phyloP scores from a whole-genome alignment of 1,140 invertebrate genomes.

The Drosophila insularis region DNA sequence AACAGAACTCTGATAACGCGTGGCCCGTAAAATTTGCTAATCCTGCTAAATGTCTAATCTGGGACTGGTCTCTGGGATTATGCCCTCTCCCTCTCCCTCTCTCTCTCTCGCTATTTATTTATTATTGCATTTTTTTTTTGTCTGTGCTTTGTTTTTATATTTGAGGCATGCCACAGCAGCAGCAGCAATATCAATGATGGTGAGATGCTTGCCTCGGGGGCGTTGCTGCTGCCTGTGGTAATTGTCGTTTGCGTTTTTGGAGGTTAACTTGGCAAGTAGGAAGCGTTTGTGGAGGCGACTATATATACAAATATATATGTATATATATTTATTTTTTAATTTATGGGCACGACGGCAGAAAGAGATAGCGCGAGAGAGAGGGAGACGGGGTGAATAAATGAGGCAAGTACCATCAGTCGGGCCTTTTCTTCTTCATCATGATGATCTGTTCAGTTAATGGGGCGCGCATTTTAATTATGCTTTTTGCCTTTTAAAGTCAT shows the following conservation, averaged over 20 bases:
- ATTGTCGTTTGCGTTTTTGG: conserved; percentile 52
- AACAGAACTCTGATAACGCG: too few relatives aligned
- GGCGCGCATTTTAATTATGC: conserved; percentile 8
- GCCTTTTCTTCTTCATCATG: conserved; percentile 1
- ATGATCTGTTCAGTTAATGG: background rate
- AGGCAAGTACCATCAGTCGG: background rate
- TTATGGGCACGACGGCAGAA: conserved; percentile 63
- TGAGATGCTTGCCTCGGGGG: conserved; percentile 55
- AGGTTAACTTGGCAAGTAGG: conserved; percentile 76
- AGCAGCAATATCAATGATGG: background rate
- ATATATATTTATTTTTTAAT: conserved; percentile 38
- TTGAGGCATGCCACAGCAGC: conserved; percentile 52
- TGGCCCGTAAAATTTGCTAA: too few relatives aligned
- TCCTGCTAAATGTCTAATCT: too few relatives aligned
- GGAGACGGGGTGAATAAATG: background rate
- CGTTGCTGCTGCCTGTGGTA: conserved; percentile 44
- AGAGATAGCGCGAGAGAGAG: conserved; percentile 21
- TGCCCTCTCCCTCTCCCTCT: conserved; percentile 1
- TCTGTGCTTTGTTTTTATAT: background rate
- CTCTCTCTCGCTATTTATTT: conserved; percentile 17
- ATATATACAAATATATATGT: too few relatives aligned
- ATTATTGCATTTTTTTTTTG: conserved; percentile 57
- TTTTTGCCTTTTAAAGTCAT: background rate
- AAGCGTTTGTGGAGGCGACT: conserved; percentile 66
- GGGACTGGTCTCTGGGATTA: conserved; percentile 19